Conservation (phyloP, 1,140 invertebrate genomes). For the Euschistus heros region DNA sequence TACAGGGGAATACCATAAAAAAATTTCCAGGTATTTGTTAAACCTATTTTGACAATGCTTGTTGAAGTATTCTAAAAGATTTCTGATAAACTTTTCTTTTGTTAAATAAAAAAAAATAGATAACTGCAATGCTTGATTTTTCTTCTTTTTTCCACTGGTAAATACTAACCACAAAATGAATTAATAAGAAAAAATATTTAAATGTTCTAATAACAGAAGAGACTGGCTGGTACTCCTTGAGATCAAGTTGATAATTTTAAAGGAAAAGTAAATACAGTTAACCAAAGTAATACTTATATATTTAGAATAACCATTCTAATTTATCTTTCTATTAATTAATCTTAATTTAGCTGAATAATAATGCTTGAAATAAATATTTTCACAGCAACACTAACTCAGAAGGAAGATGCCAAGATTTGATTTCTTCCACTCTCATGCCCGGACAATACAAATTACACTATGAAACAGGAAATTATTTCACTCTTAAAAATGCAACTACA, state of each 20-base stretch:
- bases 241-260: background rate
- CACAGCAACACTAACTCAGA: slow-evolving; percentile 46
- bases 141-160: no score
- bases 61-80: no score
- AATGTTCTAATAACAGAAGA: background rate
- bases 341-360: background rate
- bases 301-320: background rate
- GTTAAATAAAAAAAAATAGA: no score
- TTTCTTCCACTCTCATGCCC: slow-evolving; percentile 41
- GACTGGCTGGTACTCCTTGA: background rate
- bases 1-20: no score
- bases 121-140: no score
- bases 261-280: background rate
- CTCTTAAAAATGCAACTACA: slow-evolving; percentile 44
- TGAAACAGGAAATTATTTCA: slow-evolving; percentile 61
- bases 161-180: no score
- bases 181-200: no score
- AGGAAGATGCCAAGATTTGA: slow-evolving; percentile 53
- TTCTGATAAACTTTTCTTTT: no score
- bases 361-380: background rate
- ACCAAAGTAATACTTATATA: background rate
- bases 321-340: no score
- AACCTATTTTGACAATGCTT: no score
- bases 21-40: no score
- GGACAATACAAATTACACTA: slow-evolving; percentile 67